Evolutionary conservation across 2,888 invertebrate genomes (phyloP).

Genomic region (Lathronympha strigana): DNA sequence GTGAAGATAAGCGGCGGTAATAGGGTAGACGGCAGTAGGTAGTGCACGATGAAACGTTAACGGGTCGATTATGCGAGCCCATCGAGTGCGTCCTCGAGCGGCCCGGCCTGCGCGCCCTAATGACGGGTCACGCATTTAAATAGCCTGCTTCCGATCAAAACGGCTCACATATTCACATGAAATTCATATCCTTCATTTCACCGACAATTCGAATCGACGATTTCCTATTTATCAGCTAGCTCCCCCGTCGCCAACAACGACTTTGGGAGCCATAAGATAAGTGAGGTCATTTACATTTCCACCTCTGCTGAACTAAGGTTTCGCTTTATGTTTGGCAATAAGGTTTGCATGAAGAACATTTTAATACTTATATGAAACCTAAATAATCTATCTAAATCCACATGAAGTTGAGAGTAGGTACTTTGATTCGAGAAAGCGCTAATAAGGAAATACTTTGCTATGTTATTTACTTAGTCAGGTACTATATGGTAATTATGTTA

Average conservation of each 20-base stretch:
- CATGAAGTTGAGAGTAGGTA: background rate
- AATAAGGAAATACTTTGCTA: too few relatives aligned
- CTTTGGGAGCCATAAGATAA: conserved; percentile 38
- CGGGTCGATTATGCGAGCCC: conserved; percentile 78
- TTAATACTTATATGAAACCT: conserved; percentile 9
- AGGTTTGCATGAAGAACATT: conserved; percentile 26
- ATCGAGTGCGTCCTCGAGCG: conserved; percentile 66
- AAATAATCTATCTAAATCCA: background rate
- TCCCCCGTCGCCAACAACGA: conserved; percentile 25
- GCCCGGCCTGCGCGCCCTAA: conserved; percentile 68
- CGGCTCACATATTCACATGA: conserved; percentile 63
- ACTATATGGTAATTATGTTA: too few relatives aligned
- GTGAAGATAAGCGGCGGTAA: conserved; percentile 69
- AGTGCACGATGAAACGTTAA: conserved; percentile 67
- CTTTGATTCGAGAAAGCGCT: too few relatives aligned
- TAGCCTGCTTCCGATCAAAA: conserved; percentile 70
- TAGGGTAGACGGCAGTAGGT: conserved; percentile 43
- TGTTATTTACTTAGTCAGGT: too few relatives aligned
- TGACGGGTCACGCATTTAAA: conserved; percentile 82
- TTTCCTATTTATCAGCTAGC: conserved; percentile 38
- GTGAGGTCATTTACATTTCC: conserved; percentile 39
- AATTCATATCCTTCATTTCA: conserved; percentile 60
- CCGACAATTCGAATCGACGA: conserved; percentile 51
- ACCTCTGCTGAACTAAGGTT: conserved; percentile 30
- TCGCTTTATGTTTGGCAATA: conserved; percentile 29